Evolutionary conservation across 2,797 vertebrate genomes (phyloP), one percentile per base, ranked within the genome.

Genomic region (Gymnocypris eckloni): DNA sequence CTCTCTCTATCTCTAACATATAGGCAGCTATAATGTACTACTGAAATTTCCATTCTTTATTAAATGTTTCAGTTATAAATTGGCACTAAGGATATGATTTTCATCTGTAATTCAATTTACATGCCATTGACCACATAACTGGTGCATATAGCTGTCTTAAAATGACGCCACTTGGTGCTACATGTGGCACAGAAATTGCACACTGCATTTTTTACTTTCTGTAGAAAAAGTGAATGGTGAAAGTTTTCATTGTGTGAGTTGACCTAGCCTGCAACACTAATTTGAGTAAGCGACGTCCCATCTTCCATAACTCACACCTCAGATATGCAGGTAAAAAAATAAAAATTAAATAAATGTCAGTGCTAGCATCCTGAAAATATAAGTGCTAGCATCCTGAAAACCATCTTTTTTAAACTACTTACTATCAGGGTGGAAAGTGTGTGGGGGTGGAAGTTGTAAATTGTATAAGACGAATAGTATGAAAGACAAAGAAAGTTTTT

Each of bases 401-500:
- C 25, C n/a, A 56, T 50, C 13, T 78, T 67, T 33, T 0, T 25
- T 39, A 41, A 77, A 56, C 43, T 41, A 37, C 28, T 76, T 83
- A 45, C 52, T 28, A 61, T 64, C 18, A 25, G 6, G 13, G 61
- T 15, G 33, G 22, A 77, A 76, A 76, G 39, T 41, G n/a, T 45
- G 37, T 0, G 1, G 33, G 56, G 25, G 1, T 81, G 70, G 4
- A 52, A n/a, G 70, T 71, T 78, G 8, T 22, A 85, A 39, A 50
- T 71, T 85, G 25, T 41, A 41, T n/a, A 61, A 16, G 20, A 43
- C 1, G 6, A 59, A 16, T n/a, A 43, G 61, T n/a, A 28, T 69
- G 33, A 69, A 77, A 70, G 48, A 70, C 64, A 70, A 70, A 84
- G 39, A 84, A 79, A 71, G 22, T 37, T 45, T 56, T 37, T 84